phyloP scores from a whole-genome alignment of 1,140 invertebrate genomes.

The Ladona fulva region DNA sequence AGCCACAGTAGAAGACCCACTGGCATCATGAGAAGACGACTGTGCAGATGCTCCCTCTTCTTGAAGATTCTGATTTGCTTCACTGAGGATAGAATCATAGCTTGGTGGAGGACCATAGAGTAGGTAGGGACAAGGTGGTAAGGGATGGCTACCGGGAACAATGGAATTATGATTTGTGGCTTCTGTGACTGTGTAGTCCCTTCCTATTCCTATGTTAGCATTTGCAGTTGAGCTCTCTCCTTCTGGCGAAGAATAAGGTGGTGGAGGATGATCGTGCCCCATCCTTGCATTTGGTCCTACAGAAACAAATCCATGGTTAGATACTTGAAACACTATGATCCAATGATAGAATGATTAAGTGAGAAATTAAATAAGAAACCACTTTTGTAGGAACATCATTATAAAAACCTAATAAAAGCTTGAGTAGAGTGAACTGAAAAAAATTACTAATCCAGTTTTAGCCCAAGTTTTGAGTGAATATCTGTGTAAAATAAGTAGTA shows the following conservation, averaged over 20 bases:
- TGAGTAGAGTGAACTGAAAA: too few species aligned
- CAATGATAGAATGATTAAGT: too few species aligned
- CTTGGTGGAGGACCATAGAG: constrained; percentile 42
- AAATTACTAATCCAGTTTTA: too few species aligned
- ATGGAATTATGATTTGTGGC: not conserved
- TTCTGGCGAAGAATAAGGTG: not conserved
- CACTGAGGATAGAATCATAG: constrained; percentile 38
- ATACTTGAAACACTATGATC: too few species aligned
- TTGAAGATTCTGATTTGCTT: constrained; percentile 7
- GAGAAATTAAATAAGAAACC: too few species aligned
- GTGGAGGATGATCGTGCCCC: not conserved
- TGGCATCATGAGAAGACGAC: not conserved
- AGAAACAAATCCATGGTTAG: not conserved
- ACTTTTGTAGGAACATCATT: too few species aligned
- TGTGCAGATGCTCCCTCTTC: not conserved
- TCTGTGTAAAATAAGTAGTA: too few species aligned
- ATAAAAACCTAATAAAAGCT: too few species aligned
- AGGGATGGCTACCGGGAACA: not conserved
- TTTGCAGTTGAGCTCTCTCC: not conserved
- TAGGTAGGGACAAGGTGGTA: constrained; percentile 11
- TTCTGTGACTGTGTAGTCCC: not conserved
- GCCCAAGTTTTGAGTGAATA: too few species aligned
- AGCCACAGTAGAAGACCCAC: not conserved
- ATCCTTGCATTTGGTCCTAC: not conserved
- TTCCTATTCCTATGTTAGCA: not conserved